These are phyloP conservation scores for Diarsia dahlii DNA, from an alignment of 2,888 invertebrate species.

Conservation along the genomic window DNA sequence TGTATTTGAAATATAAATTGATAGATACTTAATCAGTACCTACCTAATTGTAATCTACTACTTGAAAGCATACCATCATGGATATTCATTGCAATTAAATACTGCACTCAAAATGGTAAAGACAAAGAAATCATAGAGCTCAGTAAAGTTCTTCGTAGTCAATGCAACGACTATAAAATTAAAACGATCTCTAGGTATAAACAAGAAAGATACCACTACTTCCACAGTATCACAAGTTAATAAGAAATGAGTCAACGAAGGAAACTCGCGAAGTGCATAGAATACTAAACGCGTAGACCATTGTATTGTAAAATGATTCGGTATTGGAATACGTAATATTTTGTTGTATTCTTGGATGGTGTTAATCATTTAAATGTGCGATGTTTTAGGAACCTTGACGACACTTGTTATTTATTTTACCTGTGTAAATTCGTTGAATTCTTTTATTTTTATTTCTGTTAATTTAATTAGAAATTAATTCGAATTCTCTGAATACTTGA, in stretches of 20 bases:
- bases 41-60: not conserved
- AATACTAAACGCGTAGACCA: slow-evolving; percentile 75
- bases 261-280: slow-evolving; percentile 75
- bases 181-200: slow-evolving; percentile 9
- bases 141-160: not conserved
- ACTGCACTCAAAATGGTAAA: not conserved
- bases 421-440: slow-evolving; percentile 27
- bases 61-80: not conserved
- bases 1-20: not conserved
- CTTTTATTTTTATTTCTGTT: slow-evolving; percentile 4
- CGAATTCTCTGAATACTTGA: not conserved
- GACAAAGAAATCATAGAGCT: not conserved
- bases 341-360: slow-evolving; percentile 65
- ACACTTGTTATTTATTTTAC: slow-evolving; percentile 41
- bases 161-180: slow-evolving; percentile 2
- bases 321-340: slow-evolving; percentile 72
- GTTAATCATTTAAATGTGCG: slow-evolving; percentile 70
- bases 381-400: slow-evolving; percentile 59
- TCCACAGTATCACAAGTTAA: slow-evolving; percentile 39
- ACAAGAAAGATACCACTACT: slow-evolving; percentile 39
- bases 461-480: slow-evolving; percentile 1
- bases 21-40: not conserved
- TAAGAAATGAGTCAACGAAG: slow-evolving; percentile 76
- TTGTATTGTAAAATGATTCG: slow-evolving; percentile 78
- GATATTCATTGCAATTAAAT: not conserved